Evolutionary conservation across 2,797 vertebrate genomes (phyloP), one percentile per base, ranked within the genome.

Genomic region (Tolypeutes matacus): DNA sequence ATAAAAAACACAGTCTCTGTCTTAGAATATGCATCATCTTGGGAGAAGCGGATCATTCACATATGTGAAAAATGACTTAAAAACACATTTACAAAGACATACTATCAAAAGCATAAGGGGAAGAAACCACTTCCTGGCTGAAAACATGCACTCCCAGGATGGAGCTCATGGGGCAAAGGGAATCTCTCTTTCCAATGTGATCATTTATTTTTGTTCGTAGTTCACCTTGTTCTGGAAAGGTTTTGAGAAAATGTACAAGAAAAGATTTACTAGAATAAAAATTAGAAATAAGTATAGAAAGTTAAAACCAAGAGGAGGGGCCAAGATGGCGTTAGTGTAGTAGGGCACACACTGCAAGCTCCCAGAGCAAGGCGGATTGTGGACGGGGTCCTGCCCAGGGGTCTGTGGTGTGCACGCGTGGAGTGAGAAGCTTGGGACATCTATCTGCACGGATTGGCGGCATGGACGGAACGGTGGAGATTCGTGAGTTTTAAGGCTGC

Each of bases 51-150:
- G 64, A 95, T 60, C 73, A 91, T 72, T 76, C 90, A n/a, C 95
- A 96, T 89, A 92, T 94, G 93, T 76, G 88, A 69, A 80, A 62
- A 93, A 83, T 18, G 62, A 94, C 95, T 93, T 92, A 80, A 83
- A 95, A 93, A 92, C 65, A 86, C 88, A 96, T 80, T 91, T 73
- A 90, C 69, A 86, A 69, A 94, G 92, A 90, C 87, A 81, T 20
- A 4, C 87, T 92, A 96, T 72, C 7, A 27, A 78, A 96, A 96
- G 82, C 87, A 65, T 27, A 90, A 36, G 31, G 12, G 29, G 46
- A n/a, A 7, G 67, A 93, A 88, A 69, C 81, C 88, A 93, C 88
- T 83, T 88, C 90, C 90, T 89, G 69, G 87, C 53, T 12, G 0
- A 5, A 49, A n/a, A n/a, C 10, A 20, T 8, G 25, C 62, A n/a